Base-by-base conservation (phyloP, 2,888 invertebrate species). In the Homarus gammarus region DNA sequence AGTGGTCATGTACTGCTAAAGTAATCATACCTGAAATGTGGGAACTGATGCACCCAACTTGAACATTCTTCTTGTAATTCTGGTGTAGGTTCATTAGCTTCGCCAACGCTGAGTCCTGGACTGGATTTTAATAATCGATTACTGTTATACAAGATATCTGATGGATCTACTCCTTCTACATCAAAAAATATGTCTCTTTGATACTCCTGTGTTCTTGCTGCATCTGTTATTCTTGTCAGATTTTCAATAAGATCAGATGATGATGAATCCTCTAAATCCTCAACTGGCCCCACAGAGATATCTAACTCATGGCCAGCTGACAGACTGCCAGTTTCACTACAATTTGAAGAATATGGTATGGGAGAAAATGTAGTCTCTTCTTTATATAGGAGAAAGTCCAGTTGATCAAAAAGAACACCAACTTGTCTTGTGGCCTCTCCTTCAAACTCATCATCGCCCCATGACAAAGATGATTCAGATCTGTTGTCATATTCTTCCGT, bases 401-500 rank as follows among this genome's bases (percentile, higher is more conserved):
- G 73, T 38, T 92, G 92, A 61, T 92, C 89, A 89, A 92, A 92
- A 31, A 92, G 79, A 1, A 77, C 40, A 75, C 78, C 87, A 40
- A 92, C 92, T 84, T 88, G 90, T 84, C 87, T 73, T 33, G 92
- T 92, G 51, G 92, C 92, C 64, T 92, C 92, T 68, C 89, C 90
- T 81, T 92, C 92, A 87, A 92, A 92, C 27, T 92, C 90, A 72
- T 92, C 92, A 64, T 90, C 92, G 27, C 90, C 92, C 92, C 92
- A 92, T 10, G 92, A 92, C n/a, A 92, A 51, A 5, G 92, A 92
- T 1, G 92, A 92, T 5, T 89, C 92, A 68, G 90, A 84, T 64
- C 90, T 75, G 72, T 79, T 73, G 27, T 88, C 90, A 83, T 33
- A 84, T 61, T 92, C 87, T 68, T 90, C 88, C n/a, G 44, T 8